Evolutionary conservation across 2,888 invertebrate species (phyloP).

Genomic region (Mylabris sibirica): DNA sequence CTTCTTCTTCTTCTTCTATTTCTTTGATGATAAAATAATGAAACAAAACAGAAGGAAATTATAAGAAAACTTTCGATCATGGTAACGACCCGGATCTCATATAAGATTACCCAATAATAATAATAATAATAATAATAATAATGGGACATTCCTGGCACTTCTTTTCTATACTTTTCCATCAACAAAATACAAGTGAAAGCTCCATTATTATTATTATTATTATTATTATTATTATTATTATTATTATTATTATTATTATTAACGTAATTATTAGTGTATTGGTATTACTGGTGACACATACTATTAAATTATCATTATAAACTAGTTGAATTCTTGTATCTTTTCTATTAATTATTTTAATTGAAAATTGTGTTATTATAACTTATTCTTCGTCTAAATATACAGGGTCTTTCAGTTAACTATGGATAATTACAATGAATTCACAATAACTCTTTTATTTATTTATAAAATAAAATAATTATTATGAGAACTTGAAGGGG

Average conservation of each 20-base stretch:
- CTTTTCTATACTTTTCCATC: neutral
- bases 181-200: neutral
- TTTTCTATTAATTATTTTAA: neutral
- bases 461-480: too few relatives aligned
- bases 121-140: too few relatives aligned
- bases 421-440: too few relatives aligned
- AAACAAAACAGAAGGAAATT: neutral
- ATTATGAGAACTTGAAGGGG: too few relatives aligned
- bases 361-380: neutral
- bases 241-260: neutral
- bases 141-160: neutral
- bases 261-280: neutral
- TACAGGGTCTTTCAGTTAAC: neutral
- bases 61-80: conserved; percentile 1
- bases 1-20: neutral
- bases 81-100: conserved; percentile 8
- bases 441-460: too few relatives aligned
- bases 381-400: too few relatives aligned
- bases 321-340: neutral
- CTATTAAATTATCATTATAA: neutral
- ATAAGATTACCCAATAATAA: neutral
- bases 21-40: neutral
- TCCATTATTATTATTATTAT: neutral
- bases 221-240: too few relatives aligned
- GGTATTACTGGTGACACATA: neutral